Evolutionary conservation across 2,888 invertebrate genomes (phyloP).

Genomic region (Xylophagus ater): DNA sequence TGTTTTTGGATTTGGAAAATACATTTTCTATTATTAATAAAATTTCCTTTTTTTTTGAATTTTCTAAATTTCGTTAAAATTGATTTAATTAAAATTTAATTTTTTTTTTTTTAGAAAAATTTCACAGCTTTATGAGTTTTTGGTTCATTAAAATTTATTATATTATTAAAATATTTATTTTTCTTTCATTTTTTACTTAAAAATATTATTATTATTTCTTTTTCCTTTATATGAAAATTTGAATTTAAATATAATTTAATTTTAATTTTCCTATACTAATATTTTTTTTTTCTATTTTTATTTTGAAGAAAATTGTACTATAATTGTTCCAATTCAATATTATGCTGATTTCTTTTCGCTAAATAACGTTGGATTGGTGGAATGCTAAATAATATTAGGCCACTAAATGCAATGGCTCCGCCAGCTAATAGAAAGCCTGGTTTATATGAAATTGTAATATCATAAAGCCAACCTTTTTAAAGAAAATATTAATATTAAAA

Average conservation of each 20-base stretch:
- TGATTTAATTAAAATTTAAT: constrained; percentile 3
- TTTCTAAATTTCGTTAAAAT: no score
- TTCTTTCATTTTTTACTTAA: background rate
- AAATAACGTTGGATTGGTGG: constrained; percentile 63
- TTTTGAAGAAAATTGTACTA: background rate
- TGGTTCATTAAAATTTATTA: constrained; percentile 2
- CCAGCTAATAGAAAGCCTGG: constrained; percentile 86
- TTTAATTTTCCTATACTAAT: constrained; percentile 1
- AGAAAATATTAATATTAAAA: background rate
- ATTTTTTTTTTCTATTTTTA: background rate
- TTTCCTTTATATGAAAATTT: no score
- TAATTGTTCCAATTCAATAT: background rate
- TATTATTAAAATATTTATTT: background rate
- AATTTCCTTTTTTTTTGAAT: no score
- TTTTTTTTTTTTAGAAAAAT: constrained; percentile 9
- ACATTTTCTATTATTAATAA: no score
- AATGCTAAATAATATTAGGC: constrained; percentile 75
- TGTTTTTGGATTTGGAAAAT: no score
- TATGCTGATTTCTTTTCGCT: no score
- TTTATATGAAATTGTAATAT: constrained; percentile 63
- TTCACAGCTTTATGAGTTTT: constrained; percentile 14
- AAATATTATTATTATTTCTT: no score
- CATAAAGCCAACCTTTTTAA: constrained; percentile 66
- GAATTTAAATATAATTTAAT: background rate
- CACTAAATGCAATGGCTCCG: constrained; percentile 71